A percentile compares a stretch with the other conserved stretches of the same genome.
phyloP scores from a whole-genome alignment of 2,113 vertebrate species.

The Clinocottus analis region DNA sequence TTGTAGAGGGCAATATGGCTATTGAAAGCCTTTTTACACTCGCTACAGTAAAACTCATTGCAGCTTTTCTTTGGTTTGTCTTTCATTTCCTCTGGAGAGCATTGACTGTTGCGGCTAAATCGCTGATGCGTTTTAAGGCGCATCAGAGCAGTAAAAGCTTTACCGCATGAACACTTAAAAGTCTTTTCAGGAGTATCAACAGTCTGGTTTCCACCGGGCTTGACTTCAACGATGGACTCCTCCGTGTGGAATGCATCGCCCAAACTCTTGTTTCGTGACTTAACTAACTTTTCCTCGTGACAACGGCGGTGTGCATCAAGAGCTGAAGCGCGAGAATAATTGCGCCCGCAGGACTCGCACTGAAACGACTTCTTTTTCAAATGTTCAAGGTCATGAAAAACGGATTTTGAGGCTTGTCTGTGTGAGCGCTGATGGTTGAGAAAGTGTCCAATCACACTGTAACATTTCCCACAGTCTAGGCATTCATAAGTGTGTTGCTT shows the following conservation, averaged over 20 bases:
- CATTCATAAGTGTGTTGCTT: constrained; percentile 77
- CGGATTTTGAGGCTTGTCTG: constrained; percentile 80
- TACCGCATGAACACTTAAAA: constrained; percentile 79
- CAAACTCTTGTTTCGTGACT: constrained; percentile 60
- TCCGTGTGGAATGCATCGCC: constrained; percentile 42
- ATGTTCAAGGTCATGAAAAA: constrained; percentile 80
- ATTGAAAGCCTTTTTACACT: constrained; percentile 78
- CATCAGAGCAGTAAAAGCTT: constrained; percentile 69
- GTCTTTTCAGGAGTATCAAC: constrained; percentile 53
- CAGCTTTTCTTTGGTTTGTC: constrained; percentile 69
- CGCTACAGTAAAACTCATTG: constrained; percentile 72
- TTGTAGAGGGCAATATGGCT: constrained; percentile 73
- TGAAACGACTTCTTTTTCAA: constrained; percentile 84
- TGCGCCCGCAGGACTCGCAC: constrained; percentile 82
- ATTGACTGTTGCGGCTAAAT: constrained; percentile 75
- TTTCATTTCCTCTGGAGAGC: constrained; percentile 64
- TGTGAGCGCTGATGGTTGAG: constrained; percentile 85
- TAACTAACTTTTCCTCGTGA: constrained; percentile 85
- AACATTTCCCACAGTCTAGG: constrained; percentile 82
- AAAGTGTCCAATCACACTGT: constrained; percentile 73
- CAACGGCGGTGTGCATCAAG: constrained; percentile 85
- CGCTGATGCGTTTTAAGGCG: constrained; percentile 82
- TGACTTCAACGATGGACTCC: constrained; percentile 32
- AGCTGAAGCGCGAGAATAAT: constrained; percentile 84
- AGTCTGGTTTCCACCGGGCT: constrained; percentile 37